These are phyloP conservation scores for Eriosoma lanigerum DNA, from an alignment of 1,140 invertebrate genomes.

Conservation along the genomic window DNA sequence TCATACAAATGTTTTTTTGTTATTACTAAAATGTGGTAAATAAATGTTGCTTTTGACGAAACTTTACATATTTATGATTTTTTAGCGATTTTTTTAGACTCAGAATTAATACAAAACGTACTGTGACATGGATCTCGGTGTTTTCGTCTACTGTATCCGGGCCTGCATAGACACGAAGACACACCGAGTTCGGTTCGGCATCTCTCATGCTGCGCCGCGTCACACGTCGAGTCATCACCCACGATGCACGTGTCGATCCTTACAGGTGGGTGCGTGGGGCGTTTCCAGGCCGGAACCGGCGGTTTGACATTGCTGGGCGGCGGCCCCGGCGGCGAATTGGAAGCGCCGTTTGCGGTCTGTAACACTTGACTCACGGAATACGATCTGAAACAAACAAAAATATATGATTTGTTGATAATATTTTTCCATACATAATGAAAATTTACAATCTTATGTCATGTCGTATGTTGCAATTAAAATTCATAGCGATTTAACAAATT, in stretches of 20 bases:
- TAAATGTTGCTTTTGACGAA: too few species aligned
- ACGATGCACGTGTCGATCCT: conserved; percentile 93
- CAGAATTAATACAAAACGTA: conserved; percentile 59
- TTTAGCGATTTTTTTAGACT: too few species aligned
- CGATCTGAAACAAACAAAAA: conserved; percentile 45
- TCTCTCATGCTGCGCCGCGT: conserved; percentile 80
- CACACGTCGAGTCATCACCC: conserved; percentile 89
- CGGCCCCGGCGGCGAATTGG: neutral
- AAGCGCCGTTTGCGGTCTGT: neutral
- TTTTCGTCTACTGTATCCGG: conserved; percentile 76
- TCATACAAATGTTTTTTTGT: too few species aligned
- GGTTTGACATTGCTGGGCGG: conserved; percentile 30
- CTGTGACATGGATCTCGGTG: conserved; percentile 78
- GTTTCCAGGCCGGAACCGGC: conserved; percentile 50
- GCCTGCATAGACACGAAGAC: conserved; percentile 87
- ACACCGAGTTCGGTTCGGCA: conserved; percentile 86
- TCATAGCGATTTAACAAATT: too few species aligned
- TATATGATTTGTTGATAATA: too few species aligned
- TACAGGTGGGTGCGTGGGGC: conserved; percentile 68
- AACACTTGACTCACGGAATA: conserved; percentile 44
- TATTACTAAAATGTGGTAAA: too few species aligned
- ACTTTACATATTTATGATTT: too few species aligned
- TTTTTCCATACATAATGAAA: too few species aligned
- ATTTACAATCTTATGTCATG: too few species aligned
- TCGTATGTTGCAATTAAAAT: too few species aligned